Conservation (phyloP, 2,797 vertebrate species). For the Amblyopsis hoosieri region DNA sequence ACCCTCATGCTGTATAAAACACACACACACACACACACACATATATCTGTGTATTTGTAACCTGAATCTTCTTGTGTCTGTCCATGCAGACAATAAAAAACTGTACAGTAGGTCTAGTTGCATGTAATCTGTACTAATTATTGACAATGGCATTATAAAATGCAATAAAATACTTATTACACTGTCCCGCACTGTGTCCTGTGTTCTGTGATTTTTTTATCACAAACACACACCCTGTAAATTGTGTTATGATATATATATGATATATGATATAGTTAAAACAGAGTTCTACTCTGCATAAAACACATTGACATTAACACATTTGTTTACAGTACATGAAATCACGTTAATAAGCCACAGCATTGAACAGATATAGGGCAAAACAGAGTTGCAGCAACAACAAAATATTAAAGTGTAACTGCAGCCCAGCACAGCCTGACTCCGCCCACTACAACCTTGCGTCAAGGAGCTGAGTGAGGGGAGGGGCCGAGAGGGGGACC, state of each 20-base stretch:
- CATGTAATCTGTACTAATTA: slow-evolving; percentile 93
- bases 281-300: no score
- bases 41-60: slow-evolving; percentile 91
- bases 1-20: slow-evolving; percentile 86
- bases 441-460: no score
- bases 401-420: no score
- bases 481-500: no score
- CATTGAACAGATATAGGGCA: no score
- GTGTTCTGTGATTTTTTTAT: slow-evolving; percentile 30
- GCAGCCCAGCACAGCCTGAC: no score
- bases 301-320: no score
- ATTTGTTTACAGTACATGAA: no score
- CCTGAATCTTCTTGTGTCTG: slow-evolving; percentile 89
- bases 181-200: slow-evolving; percentile 71
- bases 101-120: slow-evolving; percentile 92
- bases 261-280: not conserved
- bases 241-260: not conserved
- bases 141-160: slow-evolving; percentile 94
- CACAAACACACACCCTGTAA: slow-evolving; percentile 5
- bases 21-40: slow-evolving; percentile 68
- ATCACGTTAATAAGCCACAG: no score
- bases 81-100: slow-evolving; percentile 90
- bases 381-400: no score
- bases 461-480: no score
- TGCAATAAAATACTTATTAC: slow-evolving; percentile 93